Evolutionary conservation across 2,888 invertebrate genomes (phyloP), one percentile per base, ranked within the genome.

Genomic region (Acanthosepion lycidas): DNA sequence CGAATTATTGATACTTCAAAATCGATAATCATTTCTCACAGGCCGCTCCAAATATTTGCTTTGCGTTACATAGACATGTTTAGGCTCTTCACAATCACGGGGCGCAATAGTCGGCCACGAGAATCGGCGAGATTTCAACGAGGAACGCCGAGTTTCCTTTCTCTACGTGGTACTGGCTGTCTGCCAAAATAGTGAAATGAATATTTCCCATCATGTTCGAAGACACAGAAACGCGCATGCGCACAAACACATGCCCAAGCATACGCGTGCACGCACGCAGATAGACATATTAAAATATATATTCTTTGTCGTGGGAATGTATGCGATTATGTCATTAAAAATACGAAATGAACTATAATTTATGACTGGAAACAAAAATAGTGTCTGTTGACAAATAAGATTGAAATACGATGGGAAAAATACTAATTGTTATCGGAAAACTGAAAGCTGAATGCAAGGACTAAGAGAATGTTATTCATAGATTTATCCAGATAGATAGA

Each of bases 11-110:
- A 78, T 78, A 78, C 78, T 78, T 78, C 9, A 78, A 78, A 78
- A 78, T 78, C 78, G 78, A 78, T 78, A 78, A n/a, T 28, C 78
- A 8, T n/a, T n/a, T 28, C 78, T 28, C 78, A n/a, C 9, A 15
- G 78, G n/a, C n/a, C 78, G 78, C 78, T 78, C n/a, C 28, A 78
- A 78, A 78, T 78, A 78, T 78, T 78, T 78, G 78, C n/a, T n/a
- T 78, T 78, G n/a, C 78, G 78, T 78, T 78, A 28, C 78, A 18
- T 78, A 78, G 78, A 78, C 78, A 78, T n/a, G 78, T 78, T 28
- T 78, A 78, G 78, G 28, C n/a, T 78, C n/a, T n/a, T 78, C 55
- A 55, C 20, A 55, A 18, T 55, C 55, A 18, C 55, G 18, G 20
- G 55, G 55, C 18, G n/a, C 78, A n/a, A 78, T 28, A 78, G 28